phyloP scores from a whole-genome alignment of 2,113 vertebrate genomes.

The Hippocampus abdominalis region DNA sequence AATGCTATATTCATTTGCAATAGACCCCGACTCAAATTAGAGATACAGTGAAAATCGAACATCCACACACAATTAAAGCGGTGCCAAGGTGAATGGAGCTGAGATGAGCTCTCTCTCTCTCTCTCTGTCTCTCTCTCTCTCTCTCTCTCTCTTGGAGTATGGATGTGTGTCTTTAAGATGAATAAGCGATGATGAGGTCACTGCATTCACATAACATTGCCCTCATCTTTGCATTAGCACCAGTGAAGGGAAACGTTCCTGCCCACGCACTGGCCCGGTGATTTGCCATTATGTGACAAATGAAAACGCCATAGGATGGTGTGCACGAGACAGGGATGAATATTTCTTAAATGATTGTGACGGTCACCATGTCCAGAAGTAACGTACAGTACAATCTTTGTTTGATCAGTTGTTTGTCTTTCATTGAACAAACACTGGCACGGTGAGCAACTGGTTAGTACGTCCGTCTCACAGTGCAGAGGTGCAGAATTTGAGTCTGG shows the following conservation, averaged over 20 bases:
- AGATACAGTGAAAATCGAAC: not conserved
- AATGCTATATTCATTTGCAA: not conserved
- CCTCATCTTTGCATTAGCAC: not conserved
- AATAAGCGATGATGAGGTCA: constrained; percentile 14
- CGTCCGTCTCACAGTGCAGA: no score
- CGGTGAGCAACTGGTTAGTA: no score
- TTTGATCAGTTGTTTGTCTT: not conserved
- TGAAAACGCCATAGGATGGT: constrained; percentile 44
- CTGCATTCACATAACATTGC: constrained; percentile 14
- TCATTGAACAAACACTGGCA: not conserved
- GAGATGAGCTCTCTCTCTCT: not conserved
- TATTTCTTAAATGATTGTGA: constrained; percentile 51
- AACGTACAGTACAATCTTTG: not conserved
- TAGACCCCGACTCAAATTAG: not conserved
- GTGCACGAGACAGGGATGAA: constrained; percentile 30
- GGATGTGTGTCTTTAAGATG: not conserved
- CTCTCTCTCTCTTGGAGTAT: not conserved
- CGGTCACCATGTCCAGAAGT: constrained; percentile 36
- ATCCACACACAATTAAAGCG: not conserved
- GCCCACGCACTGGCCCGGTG: constrained; percentile 4
- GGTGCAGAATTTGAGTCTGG: no score
- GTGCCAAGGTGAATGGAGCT: not conserved
- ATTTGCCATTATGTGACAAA: constrained; percentile 46
- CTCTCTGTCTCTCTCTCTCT: not conserved
- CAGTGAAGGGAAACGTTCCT: constrained; percentile 11